Evolutionary conservation across 37 sponge, comb jelly and placozoan species (phyloP).

Genomic region (Halichondria panicea): DNA sequence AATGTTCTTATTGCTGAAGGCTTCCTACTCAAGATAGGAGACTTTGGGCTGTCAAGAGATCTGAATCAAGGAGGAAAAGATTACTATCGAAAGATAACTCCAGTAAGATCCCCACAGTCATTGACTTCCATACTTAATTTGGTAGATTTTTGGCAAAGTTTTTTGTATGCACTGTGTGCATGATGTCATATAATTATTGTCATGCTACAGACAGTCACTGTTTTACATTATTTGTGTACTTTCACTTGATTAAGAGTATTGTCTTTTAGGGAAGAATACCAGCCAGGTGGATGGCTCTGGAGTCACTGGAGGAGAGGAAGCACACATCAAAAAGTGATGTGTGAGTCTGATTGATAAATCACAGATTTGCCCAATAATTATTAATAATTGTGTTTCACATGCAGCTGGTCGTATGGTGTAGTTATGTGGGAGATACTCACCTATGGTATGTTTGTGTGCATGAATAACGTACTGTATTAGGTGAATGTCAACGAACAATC

Average conservation of each 20-base stretch:
- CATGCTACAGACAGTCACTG: background rate
- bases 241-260: background rate
- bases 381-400: background rate
- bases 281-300: constrained; percentile 86
- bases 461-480: too few relatives aligned
- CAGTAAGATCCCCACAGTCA: constrained; percentile 15
- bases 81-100: constrained; percentile 64
- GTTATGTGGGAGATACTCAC: constrained; percentile 71
- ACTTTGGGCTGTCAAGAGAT: constrained; percentile 78
- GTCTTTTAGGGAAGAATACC: constrained; percentile 59
- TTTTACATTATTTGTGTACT: background rate
- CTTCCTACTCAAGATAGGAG: constrained; percentile 68
- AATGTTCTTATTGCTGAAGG: constrained; percentile 76
- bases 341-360: constrained; percentile 35
- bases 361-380: background rate
- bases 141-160: too few relatives aligned
- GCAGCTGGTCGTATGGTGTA: constrained; percentile 74
- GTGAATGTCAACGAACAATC: too few relatives aligned
- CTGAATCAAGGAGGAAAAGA: constrained; percentile 43
- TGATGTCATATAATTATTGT: too few relatives aligned
- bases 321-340: constrained; percentile 81
- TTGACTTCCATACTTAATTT: background rate
- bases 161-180: too few relatives aligned
- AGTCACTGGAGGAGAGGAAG: constrained; percentile 50
- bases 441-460: constrained; percentile 58